Evolutionary conservation across 2,888 invertebrate species (phyloP).

Genomic region (Meteorus colon): DNA sequence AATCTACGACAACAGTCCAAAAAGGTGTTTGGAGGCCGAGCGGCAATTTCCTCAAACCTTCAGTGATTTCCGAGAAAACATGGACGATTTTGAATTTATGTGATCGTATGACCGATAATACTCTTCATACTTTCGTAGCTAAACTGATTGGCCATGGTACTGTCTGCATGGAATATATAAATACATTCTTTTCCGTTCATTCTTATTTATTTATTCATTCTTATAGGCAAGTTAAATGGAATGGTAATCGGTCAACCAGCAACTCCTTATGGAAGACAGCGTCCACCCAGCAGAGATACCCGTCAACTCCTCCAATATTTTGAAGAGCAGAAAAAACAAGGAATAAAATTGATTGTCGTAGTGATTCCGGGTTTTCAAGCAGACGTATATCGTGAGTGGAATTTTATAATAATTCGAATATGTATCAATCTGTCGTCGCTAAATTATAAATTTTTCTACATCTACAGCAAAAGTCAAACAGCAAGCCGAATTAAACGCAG

Average conservation of each 20-base stretch:
- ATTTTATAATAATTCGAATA: background rate
- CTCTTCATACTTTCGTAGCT: conserved; percentile 57
- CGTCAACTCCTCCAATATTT: conserved; percentile 56
- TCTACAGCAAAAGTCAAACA: conserved; percentile 78
- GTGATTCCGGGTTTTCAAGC: conserved; percentile 74
- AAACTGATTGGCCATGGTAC: conserved; percentile 32
- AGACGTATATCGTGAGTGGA: conserved; percentile 19
- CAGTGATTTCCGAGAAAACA: conserved; percentile 53
- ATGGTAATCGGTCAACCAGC: conserved; percentile 61
- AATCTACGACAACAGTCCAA: conserved; percentile 59
- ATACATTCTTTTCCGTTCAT: background rate
- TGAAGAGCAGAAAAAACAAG: conserved; percentile 55
- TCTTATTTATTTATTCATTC: too few relatives aligned
- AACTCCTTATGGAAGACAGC: conserved; percentile 53
- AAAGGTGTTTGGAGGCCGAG: conserved; percentile 74
- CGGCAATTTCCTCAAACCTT: conserved; percentile 63
- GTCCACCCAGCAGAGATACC: conserved; percentile 40
- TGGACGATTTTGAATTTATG: conserved; percentile 75
- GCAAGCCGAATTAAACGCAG: conserved; percentile 80
- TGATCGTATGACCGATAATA: conserved; percentile 49
- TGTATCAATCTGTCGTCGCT: background rate
- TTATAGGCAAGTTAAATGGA: conserved; percentile 55
- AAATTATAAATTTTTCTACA: background rate
- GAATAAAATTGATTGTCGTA: conserved; percentile 77
- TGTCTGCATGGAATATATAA: background rate